Base-by-base conservation (phyloP, 2,797 vertebrate genomes). In the Threskiornis aethiopicus region DNA sequence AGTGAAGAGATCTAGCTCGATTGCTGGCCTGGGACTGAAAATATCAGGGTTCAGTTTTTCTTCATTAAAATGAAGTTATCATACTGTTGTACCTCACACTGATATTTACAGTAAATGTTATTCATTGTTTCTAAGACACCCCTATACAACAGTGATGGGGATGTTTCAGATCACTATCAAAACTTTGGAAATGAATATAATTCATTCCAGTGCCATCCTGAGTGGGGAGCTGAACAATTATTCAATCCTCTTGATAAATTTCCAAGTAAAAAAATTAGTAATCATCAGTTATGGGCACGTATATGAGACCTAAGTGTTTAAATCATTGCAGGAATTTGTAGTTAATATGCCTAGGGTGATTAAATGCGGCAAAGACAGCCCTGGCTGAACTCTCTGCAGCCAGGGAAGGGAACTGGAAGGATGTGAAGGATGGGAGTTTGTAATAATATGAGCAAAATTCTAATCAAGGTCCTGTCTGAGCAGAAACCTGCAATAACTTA, bases 281-380 rank as follows among this genome's bases (percentile, higher is more conserved):
- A 72, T 77, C 67, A 87, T 87, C 49, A 89, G 57, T 94, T 91
- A 92, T 10, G 13, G 86, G 33, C 71, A 95, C 0, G 0, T 71
- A 77, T 85, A 70, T 80, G 75, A 90, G 73, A 89, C 35, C 12
- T 73, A 87, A 89, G 70, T 76, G 52, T 87, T 93, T 85, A 85
- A 94, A 87, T 88, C 0, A 0, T 58, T 85, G 41, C 71, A 90
- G 41, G 59, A 89, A 85, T 92, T 87, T 83, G 84, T 61, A 78
- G 86, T 87, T 93, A 94, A 87, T 85, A 58, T 71, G 59, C 64
- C 52, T 37, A 67, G 57, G 47, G 20, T 96, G 94, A 92, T 93
- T 90, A 87, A 95, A 92, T 71, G 64, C 0, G 0, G 59, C 77
- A 96, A 80, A 93, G 24, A 44, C 0, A 0, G 77, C 64, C 46